These are phyloP conservation scores for Oxyura jamaicensis DNA, from an alignment of 2,113 vertebrate genomes.

Conservation along the genomic window DNA sequence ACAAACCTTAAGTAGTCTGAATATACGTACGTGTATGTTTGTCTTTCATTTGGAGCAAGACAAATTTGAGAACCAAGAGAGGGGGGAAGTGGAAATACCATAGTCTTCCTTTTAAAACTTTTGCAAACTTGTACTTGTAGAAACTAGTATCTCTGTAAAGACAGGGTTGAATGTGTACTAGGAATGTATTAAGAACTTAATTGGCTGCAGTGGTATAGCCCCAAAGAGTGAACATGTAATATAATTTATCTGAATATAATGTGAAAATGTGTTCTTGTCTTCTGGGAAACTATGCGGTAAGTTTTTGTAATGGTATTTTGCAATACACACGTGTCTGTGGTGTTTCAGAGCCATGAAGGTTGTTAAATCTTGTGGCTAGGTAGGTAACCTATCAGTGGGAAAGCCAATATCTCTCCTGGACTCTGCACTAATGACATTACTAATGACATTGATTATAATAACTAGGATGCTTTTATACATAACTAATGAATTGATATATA, in stretches of 20 bases:
- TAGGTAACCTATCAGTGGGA: neutral
- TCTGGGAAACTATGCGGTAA: neutral
- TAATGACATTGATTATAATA: neutral
- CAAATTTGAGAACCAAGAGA: neutral
- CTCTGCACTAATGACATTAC: no score
- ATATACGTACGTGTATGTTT: neutral
- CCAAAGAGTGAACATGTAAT: neutral
- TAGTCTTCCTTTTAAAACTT: neutral
- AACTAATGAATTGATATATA: neutral
- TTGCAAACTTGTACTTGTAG: neutral
- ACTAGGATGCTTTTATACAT: neutral
- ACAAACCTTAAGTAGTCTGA: neutral
- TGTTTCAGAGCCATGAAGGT: neutral
- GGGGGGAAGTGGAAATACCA: neutral
- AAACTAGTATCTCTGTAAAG: neutral
- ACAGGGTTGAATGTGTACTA: neutral
- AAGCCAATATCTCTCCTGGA: neutral
- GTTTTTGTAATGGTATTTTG: neutral
- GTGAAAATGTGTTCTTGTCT: neutral
- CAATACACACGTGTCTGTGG: neutral
- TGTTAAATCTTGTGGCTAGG: neutral
- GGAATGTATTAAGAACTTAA: neutral
- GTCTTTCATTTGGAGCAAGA: neutral
- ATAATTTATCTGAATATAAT: neutral
- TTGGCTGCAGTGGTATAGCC: neutral